Conservation (phyloP, 2,888 invertebrate genomes). For the Drosophila neonasuta region DNA sequence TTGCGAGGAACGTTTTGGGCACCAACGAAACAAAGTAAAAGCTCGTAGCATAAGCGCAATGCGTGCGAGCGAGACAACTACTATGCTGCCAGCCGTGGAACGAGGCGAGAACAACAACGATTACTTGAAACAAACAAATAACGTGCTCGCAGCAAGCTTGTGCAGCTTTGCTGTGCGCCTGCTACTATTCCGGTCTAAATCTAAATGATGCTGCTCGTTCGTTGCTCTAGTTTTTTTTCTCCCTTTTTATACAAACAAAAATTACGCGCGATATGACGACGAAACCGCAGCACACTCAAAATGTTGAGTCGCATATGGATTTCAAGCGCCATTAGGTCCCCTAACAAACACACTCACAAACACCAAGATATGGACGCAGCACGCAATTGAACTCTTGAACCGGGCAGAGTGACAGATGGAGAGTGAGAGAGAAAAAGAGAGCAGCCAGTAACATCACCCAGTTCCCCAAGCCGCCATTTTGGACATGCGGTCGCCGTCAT, state of each 20-base stretch:
- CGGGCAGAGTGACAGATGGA: conserved; percentile 12
- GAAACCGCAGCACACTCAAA: conserved; percentile 41
- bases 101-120: conserved; percentile 22
- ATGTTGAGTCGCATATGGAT: conserved; percentile 54
- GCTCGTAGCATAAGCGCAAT: not conserved
- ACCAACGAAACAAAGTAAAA: conserved; percentile 19
- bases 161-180: conserved; percentile 75
- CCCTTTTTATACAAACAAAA: conserved; percentile 62
- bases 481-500: conserved; percentile 59
- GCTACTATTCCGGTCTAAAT: conserved; percentile 82
- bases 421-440: not conserved
- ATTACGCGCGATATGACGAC: conserved; percentile 41
- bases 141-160: conserved; percentile 22
- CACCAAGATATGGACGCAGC: not conserved
- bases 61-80: conserved; percentile 31
- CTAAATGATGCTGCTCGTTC: conserved; percentile 82
- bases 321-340: conserved; percentile 47
- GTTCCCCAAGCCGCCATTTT: conserved; percentile 45
- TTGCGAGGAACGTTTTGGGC: conserved; percentile 11
- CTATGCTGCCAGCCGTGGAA: not conserved
- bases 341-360: not conserved
- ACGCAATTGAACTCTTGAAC: conserved; percentile 50
- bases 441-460: conserved; percentile 14
- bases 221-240: conserved; percentile 80
- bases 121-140: conserved; percentile 36